Conservation (phyloP, 2,888 invertebrate species). For the Sthenelais limicola region DNA sequence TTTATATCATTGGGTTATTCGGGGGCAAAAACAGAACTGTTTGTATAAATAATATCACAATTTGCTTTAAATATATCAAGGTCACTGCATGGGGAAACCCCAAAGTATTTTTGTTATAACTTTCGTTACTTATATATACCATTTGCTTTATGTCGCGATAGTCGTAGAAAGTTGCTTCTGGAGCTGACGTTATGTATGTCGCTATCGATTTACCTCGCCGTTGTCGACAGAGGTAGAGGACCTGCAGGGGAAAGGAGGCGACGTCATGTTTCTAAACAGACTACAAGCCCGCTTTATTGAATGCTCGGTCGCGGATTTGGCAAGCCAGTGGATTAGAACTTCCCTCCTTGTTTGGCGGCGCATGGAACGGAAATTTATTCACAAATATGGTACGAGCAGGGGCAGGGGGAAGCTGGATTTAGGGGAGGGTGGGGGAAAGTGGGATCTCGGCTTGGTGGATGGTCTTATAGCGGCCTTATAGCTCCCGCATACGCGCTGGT, state of each 20-base stretch:
- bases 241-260: conserved; percentile 22
- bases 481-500: conserved; percentile 14
- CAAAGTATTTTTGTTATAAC: too few relatives aligned
- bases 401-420: too few relatives aligned
- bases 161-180: too few relatives aligned
- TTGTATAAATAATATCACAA: too few relatives aligned
- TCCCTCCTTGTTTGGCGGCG: conserved; percentile 14
- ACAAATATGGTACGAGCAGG: conserved; percentile 26
- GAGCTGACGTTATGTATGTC: conserved; percentile 29
- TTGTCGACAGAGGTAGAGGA: not conserved
- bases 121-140: too few relatives aligned
- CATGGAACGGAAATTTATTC: conserved; percentile 37
- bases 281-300: conserved; percentile 40
- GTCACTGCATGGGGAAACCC: too few relatives aligned
- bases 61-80: too few relatives aligned
- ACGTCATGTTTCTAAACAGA: conserved; percentile 33
- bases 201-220: conserved; percentile 33
- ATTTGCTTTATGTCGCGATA: too few relatives aligned
- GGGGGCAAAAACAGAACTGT: too few relatives aligned
- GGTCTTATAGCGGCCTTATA: not conserved
- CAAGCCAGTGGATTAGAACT: conserved; percentile 22
- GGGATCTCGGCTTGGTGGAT: not conserved
- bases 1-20: too few relatives aligned
- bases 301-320: conserved; percentile 3
- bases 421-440: too few relatives aligned